Evolutionary conservation across 2,113 vertebrate species (phyloP), one percentile per base, ranked within the genome.

Genomic region (Mus pahari): DNA sequence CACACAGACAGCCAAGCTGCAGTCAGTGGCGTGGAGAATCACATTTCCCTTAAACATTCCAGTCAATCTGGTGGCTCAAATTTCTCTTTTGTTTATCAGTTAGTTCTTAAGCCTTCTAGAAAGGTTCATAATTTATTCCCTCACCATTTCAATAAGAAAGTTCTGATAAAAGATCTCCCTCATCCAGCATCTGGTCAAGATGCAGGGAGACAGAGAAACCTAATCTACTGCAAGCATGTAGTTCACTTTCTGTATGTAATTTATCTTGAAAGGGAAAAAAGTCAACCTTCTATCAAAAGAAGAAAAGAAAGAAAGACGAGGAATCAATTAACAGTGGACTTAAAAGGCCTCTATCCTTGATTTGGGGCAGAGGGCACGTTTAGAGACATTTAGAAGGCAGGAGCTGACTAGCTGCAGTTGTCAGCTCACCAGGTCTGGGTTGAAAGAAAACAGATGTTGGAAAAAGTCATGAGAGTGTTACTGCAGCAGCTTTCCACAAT

Each of bases 391-490:
- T 19, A 89, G 86, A 60, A 91, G 53, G 31, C 50, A 45, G 0
- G 24, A 74, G 75, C 55, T 58, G 74, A 87, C 33, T 45, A 87
- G 86, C 42, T 94, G 78, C 58, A 81, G 55, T n/a, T n/a, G 33
- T 94, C n/a, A 94, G 42, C 36, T 62, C 7, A 64, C 55, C 62
- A 84, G 50, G 22, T 91, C 91, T 26, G 7, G 9, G 48, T 86
- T 53, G 66, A 77, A 95, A 92, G n/a, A 93, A 95, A 96, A 95
- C 0, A 26, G 50, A 62, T 50, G 71, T 96, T 68, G 75, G 89
- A 88, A 95, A 92, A 96, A 95, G 75, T n/a, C 83, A 45, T 55
- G 39, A 90, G 91, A 97, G 91, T 88, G 84, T 86, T 84, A 86
- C 81, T 83, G 11, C 68, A 68, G 95, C 86, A 91, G 82, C 45